These are phyloP conservation scores for Nephrotoma flavescens DNA, from an alignment of 2,888 invertebrate species.

Conservation along the genomic window DNA sequence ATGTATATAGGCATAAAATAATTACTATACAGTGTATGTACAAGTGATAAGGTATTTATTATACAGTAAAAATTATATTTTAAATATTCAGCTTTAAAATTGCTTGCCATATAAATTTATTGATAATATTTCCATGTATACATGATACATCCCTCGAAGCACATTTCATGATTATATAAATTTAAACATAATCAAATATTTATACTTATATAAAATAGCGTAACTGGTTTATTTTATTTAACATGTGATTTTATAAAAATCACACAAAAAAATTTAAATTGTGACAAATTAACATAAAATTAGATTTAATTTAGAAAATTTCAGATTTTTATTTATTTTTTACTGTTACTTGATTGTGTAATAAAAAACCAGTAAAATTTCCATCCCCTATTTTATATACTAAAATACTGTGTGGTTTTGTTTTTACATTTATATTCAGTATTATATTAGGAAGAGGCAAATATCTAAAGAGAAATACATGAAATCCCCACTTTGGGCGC, in stretches of 20 bases:
- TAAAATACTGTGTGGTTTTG: background rate
- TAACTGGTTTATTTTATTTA: background rate
- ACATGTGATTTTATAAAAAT: background rate
- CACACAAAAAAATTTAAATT: background rate
- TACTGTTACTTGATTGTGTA: background rate
- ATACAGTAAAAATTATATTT: background rate
- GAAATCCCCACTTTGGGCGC: no score
- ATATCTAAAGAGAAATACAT: background rate
- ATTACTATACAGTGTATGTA: background rate
- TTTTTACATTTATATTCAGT: background rate
- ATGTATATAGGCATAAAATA: background rate
- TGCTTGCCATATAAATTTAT: background rate
- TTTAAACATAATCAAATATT: background rate
- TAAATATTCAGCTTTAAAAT: background rate
- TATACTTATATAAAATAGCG: background rate
- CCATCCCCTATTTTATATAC: background rate
- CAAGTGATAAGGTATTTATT: background rate
- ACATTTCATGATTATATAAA: background rate
- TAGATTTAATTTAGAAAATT: background rate
- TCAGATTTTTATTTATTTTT: background rate
- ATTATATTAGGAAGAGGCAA: background rate
- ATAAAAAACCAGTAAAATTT: background rate
- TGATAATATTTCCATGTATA: background rate
- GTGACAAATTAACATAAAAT: background rate
- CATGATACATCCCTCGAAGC: background rate